Conservation (phyloP, 2,888 invertebrate species). For the Drosophila putrida region DNA sequence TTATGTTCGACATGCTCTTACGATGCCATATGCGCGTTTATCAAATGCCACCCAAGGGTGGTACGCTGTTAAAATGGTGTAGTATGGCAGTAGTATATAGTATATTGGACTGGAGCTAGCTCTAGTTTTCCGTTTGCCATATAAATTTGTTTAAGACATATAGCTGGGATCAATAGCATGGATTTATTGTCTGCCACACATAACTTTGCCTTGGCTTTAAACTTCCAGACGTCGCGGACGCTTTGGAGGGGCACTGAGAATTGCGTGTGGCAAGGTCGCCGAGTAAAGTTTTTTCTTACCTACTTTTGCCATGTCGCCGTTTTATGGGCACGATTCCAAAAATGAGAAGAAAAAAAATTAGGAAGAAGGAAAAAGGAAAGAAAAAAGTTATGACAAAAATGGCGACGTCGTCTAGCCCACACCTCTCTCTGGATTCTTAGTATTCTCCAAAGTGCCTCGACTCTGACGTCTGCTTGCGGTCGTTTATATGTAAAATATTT, state of each 20-base stretch:
- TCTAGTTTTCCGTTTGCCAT: conserved; percentile 75
- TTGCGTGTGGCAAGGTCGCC: conserved; percentile 66
- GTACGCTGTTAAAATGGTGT: conserved; percentile 19
- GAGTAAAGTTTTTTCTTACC: conserved; percentile 58
- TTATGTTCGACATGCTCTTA: conserved; percentile 78
- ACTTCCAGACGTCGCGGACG: conserved; percentile 52
- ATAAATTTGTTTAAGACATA: conserved; percentile 79
- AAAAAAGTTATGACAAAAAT: conserved; percentile 68
- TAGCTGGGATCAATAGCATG: conserved; percentile 78
- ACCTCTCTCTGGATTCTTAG: conserved; percentile 19
- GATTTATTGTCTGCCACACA: conserved; percentile 77
- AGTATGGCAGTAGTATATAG: conserved; percentile 1
- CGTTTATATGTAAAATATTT: conserved; percentile 80
- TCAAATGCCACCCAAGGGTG: conserved; percentile 55
- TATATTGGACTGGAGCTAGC: conserved; percentile 44
- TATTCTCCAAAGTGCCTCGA: conserved; percentile 34
- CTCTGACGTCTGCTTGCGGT: conserved; percentile 72
- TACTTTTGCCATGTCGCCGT: conserved; percentile 69
- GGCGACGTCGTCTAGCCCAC: conserved; percentile 75
- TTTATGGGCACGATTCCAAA: conserved; percentile 65
- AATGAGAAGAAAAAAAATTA: conserved; percentile 3
- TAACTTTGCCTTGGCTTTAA: conserved; percentile 75
- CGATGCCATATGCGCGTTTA: conserved; percentile 77
- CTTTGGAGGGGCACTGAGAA: conserved; percentile 13
- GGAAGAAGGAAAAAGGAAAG: conserved; percentile 1